Percentiles rank a stretch among this genome's conserved stretches.
Conservation (phyloP, 1,140 invertebrate genomes). For the Anthonomus grandis region DNA sequence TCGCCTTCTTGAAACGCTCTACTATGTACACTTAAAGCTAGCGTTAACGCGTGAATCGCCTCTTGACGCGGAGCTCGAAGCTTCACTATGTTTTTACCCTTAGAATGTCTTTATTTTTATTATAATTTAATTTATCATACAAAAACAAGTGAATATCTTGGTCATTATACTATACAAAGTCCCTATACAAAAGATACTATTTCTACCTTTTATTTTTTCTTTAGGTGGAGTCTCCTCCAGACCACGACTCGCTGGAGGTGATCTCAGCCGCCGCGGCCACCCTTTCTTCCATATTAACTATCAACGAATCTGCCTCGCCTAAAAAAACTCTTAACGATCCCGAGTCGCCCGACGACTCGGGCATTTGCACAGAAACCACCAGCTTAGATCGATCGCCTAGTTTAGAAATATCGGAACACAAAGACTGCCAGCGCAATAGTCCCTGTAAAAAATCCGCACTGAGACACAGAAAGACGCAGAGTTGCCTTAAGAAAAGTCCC, state of each 20-base stretch:
- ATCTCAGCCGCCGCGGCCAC: slow-evolving; percentile 66
- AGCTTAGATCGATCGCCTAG: slow-evolving; percentile 62
- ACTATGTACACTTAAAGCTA: too few relatives aligned
- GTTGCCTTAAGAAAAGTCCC: background rate
- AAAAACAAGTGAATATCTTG: too few relatives aligned
- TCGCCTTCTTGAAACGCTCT: too few relatives aligned
- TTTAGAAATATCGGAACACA: slow-evolving; percentile 45
- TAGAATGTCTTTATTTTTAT: too few relatives aligned
- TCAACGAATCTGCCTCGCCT: slow-evolving; percentile 43
- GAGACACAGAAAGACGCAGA: background rate
- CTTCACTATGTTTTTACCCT: too few relatives aligned
- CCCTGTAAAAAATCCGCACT: background rate
- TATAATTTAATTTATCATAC: too few relatives aligned
- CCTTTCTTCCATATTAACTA: slow-evolving; percentile 60
- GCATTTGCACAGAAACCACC: slow-evolving; percentile 69
- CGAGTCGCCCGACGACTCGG: slow-evolving; percentile 60
- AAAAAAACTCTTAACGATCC: slow-evolving; percentile 25
- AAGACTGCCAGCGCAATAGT: slow-evolving; percentile 19
- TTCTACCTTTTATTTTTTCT: too few relatives aligned
- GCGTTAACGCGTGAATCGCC: too few relatives aligned
- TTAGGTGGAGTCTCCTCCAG: slow-evolving; percentile 49
- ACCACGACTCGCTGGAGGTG: slow-evolving; percentile 53
- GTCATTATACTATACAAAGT: too few relatives aligned
- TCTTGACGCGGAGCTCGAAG: too few relatives aligned
- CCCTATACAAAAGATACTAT: too few relatives aligned